phyloP scores from a whole-genome alignment of 2,888 invertebrate species.

The Drosophila merina region DNA sequence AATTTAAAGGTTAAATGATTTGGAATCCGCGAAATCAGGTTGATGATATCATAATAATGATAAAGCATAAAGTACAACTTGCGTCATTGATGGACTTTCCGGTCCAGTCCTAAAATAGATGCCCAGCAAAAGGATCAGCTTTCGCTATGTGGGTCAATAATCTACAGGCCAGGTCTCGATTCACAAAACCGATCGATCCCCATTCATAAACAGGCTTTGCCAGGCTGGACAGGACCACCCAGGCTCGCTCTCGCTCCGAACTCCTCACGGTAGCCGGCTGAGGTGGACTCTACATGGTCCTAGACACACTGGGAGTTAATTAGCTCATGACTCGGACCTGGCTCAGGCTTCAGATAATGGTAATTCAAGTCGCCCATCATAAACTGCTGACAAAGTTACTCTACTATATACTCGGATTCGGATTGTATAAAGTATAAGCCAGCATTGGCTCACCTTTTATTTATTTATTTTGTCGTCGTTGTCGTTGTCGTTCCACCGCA shows the following conservation, averaged over 20 bases:
- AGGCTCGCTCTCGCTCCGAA: neutral
- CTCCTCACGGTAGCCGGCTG: constrained; percentile 36
- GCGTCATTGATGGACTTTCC: neutral
- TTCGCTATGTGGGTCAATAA: constrained; percentile 14
- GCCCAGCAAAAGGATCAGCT: neutral
- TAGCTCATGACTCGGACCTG: constrained; percentile 16
- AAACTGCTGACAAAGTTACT: constrained; percentile 69
- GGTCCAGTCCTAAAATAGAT: neutral
- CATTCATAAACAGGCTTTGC: constrained; percentile 20
- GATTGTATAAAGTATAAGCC: neutral
- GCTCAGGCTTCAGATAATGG: constrained; percentile 32
- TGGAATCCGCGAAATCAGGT: constrained; percentile 6
- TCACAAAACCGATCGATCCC: constrained; percentile 2
- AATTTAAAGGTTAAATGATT: constrained; percentile 21
- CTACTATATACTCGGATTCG: neutral
- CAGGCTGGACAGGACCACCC: constrained; percentile 44
- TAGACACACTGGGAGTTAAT: constrained; percentile 32
- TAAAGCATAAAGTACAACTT: constrained; percentile 1
- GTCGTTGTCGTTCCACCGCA: constrained; percentile 51
- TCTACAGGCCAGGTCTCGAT: no score
- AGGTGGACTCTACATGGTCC: constrained; percentile 6
- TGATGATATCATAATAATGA: constrained; percentile 26
- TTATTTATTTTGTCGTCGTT: neutral
- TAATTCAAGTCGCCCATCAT: constrained; percentile 68
- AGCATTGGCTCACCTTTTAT: neutral